A percentile compares a stretch with the other conserved stretches of the same genome.
Evolutionary conservation across 2,888 invertebrate species (phyloP).

Genomic region (Drosophila greeni): DNA sequence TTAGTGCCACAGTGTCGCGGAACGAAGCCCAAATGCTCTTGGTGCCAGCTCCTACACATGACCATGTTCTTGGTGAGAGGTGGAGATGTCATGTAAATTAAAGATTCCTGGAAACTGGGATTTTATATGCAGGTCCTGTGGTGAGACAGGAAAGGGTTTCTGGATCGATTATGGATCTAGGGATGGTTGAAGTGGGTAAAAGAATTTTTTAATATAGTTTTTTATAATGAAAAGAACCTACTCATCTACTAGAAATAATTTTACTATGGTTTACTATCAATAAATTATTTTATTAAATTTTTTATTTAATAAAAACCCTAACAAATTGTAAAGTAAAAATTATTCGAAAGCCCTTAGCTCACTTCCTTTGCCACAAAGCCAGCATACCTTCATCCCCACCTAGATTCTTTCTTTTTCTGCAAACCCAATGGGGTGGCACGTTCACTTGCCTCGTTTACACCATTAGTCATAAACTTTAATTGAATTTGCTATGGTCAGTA

Average conservation of each 20-base stretch:
- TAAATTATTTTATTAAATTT: no score
- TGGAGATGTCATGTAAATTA: conserved; percentile 26
- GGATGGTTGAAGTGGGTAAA: not conserved
- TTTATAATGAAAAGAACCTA: not conserved
- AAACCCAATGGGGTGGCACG: conserved; percentile 2
- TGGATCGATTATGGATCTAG: not conserved
- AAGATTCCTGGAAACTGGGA: conserved; percentile 21
- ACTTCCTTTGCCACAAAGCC: not conserved
- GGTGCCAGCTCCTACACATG: conserved; percentile 4
- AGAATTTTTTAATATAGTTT: not conserved
- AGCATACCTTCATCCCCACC: not conserved
- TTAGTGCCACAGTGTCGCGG: conserved; percentile 10
- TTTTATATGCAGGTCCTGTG: conserved; percentile 3
- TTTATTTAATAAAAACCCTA: no score
- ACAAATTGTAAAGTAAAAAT: no score
- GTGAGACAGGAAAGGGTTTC: not conserved
- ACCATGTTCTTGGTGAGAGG: conserved; percentile 9
- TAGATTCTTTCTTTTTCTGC: not conserved
- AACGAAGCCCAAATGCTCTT: conserved; percentile 30
- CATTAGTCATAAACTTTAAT: conserved; percentile 24
- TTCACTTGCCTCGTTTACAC: conserved; percentile 8
- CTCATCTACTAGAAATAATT: not conserved
- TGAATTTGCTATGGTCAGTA: conserved; percentile 17
- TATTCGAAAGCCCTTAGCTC: not conserved
- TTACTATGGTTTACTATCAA: no score